Evolutionary conservation across 2,113 vertebrate species (phyloP), one percentile per base, ranked within the genome.

Genomic region (Dermatemys mawii): DNA sequence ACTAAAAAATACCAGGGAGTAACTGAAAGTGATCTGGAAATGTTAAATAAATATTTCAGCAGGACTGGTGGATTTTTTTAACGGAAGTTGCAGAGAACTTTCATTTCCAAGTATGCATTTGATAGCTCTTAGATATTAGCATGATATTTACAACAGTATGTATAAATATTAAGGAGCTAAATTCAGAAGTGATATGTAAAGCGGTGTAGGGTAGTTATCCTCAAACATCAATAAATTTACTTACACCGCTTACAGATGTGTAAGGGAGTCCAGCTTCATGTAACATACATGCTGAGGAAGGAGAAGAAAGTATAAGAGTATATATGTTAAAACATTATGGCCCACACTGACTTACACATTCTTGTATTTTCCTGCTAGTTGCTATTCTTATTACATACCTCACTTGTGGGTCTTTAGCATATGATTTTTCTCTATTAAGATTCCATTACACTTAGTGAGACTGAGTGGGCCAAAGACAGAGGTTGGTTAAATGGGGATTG

Each of bases 371-470:
- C 63, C n/a, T 70, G n/a, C 63, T 78, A 75, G 73, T 95, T 92
- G 93, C 91, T 96, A 90, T 83, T 88, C 73, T 86, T 89, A 73
- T 89, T 97, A 53, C 4, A 0, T 90, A 92, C 95, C 93, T 96
- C 93, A 84, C 0, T 88, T 96, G 89, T 91, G 95, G 93, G 94
- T 91, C 95, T 57, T 96, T 48, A 6, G n/a, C 86, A 78, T 91
- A 87, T 91, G 90, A 82, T 92, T 95, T 92, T 91, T 94, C 81
- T 96, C 78, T 90, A 92, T 88, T 96, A 92, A 70, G 79, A 67
- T 67, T n/a, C 57, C 49, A 49, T 70, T 48, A 48, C 17, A 35
- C 19, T 26, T 49, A 46, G 32, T 44, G 21, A n/a, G 17, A 50
- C 63, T 84, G 41, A 78, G 84, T 93, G 81, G 44, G 92, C 82